A percentile compares a stretch with the other conserved stretches of the same genome.
Conservation (phyloP, 2,888 invertebrate species). For the Buathra laborator region DNA sequence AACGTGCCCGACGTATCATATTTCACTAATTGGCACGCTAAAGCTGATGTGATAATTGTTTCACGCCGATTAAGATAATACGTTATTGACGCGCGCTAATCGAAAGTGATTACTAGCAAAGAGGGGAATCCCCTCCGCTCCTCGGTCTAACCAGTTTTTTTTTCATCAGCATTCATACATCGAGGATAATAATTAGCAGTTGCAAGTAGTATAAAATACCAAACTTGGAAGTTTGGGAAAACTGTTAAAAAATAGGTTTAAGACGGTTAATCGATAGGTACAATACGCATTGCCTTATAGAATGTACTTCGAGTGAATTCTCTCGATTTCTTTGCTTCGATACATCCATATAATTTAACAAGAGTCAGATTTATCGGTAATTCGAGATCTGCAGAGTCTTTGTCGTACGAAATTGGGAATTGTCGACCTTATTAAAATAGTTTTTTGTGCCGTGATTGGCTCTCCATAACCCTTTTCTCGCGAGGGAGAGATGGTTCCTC, state of each 20-base stretch:
- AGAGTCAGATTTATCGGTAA: conserved; percentile 61
- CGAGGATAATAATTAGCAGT: not conserved
- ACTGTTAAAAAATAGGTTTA: not conserved
- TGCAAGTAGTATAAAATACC: not conserved
- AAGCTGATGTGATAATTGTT: conserved; percentile 60
- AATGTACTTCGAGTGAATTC: conserved; percentile 42
- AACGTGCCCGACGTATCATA: conserved; percentile 54
- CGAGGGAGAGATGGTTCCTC: conserved; percentile 32
- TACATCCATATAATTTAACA: conserved; percentile 49
- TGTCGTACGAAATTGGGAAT: conserved; percentile 73
- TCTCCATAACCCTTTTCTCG: conserved; percentile 37
- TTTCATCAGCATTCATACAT: not conserved
- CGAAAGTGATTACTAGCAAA: conserved; percentile 42
- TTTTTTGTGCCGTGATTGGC: conserved; percentile 64
- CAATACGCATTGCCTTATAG: conserved; percentile 55
- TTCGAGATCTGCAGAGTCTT: conserved; percentile 56
- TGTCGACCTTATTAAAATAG: conserved; percentile 78
- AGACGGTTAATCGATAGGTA: not conserved
- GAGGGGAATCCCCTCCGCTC: not conserved
- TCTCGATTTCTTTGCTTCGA: conserved; percentile 41
- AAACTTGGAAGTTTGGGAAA: not conserved
- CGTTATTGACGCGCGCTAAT: conserved; percentile 51
- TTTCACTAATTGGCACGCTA: conserved; percentile 62
- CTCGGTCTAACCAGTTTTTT: conserved; percentile 13
- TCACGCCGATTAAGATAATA: conserved; percentile 59